Evolutionary conservation across 2,113 vertebrate species (phyloP).

Genomic region (Hippocampus guttulatus): DNA sequence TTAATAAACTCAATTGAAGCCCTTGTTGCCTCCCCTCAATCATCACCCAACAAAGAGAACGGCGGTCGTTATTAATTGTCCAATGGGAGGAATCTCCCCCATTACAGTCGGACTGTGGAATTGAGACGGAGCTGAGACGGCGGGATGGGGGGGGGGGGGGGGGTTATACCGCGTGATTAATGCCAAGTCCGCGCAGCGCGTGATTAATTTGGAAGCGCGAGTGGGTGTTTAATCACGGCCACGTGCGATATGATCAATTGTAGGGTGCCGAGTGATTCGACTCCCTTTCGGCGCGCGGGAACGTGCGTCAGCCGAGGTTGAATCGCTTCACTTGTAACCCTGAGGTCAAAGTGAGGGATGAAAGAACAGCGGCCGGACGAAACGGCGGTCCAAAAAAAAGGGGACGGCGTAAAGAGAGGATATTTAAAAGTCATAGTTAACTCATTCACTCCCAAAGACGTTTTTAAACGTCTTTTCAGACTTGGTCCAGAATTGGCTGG

Average conservation of each 20-base stretch:
- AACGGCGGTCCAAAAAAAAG: conserved; percentile 18
- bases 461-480: too few relatives aligned
- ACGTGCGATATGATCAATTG: conserved; percentile 71
- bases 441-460: too few relatives aligned
- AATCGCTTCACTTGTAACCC: conserved; percentile 39
- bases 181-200: conserved; percentile 66
- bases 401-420: background rate
- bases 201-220: conserved; percentile 70
- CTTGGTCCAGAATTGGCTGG: too few relatives aligned
- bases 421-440: too few relatives aligned
- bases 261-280: conserved; percentile 56
- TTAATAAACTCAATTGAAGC: conserved; percentile 74
- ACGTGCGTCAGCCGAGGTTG: conserved; percentile 65
- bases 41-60: conserved; percentile 52
- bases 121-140: conserved; percentile 56
- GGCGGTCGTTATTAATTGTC: conserved; percentile 72
- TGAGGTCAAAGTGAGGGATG: conserved; percentile 33
- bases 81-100: conserved; percentile 72
- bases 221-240: conserved; percentile 70
- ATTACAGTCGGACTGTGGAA: conserved; percentile 68
- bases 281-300: conserved; percentile 56
- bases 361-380: too few relatives aligned
- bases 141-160: background rate
- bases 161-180: conserved; percentile 67
- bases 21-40: conserved; percentile 67